These are phyloP conservation scores for Drosophila merina DNA, from an alignment of 2,888 invertebrate species.

Conservation along the genomic window DNA sequence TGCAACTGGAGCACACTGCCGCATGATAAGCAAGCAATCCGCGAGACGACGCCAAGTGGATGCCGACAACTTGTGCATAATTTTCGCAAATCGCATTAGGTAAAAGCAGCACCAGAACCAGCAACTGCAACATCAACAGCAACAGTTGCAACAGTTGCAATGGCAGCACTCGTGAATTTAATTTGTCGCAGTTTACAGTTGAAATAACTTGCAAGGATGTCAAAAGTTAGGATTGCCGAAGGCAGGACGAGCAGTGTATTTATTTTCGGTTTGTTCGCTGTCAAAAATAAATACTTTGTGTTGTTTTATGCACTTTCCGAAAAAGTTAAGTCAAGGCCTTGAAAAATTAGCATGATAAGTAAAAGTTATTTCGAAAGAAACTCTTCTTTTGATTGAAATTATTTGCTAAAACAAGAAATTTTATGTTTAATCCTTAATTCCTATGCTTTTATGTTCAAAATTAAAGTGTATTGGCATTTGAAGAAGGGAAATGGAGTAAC, in stretches of 20 bases:
- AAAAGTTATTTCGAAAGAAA: background rate
- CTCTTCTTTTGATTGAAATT: no score
- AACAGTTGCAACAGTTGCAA: conserved; percentile 38
- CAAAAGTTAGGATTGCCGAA: conserved; percentile 46
- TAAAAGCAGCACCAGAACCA: conserved; percentile 42
- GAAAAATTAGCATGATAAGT: background rate
- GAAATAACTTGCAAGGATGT: conserved; percentile 67
- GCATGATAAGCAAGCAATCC: conserved; percentile 69
- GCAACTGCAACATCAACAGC: conserved; percentile 34
- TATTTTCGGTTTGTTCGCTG: conserved; percentile 26
- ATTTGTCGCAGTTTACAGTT: conserved; percentile 73
- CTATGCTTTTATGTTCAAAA: background rate
- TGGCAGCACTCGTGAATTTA: conserved; percentile 65
- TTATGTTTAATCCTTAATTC: background rate
- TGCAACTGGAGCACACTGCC: conserved; percentile 37
- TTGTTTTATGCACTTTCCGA: conserved; percentile 2
- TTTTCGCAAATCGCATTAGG: conserved; percentile 71
- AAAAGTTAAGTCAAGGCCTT: background rate
- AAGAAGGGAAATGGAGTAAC: conserved; percentile 47
- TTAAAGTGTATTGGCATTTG: conserved; percentile 12
- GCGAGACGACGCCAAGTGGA: conserved; percentile 27
- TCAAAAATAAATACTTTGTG: background rate
- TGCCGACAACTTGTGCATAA: conserved; percentile 60
- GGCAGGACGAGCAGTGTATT: conserved; percentile 27
- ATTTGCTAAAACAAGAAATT: no score